Percentiles rank a stretch among this genome's conserved stretches.
phyloP scores from a whole-genome alignment of 2,888 invertebrate species.

The Nephrocerus scutellatus region DNA sequence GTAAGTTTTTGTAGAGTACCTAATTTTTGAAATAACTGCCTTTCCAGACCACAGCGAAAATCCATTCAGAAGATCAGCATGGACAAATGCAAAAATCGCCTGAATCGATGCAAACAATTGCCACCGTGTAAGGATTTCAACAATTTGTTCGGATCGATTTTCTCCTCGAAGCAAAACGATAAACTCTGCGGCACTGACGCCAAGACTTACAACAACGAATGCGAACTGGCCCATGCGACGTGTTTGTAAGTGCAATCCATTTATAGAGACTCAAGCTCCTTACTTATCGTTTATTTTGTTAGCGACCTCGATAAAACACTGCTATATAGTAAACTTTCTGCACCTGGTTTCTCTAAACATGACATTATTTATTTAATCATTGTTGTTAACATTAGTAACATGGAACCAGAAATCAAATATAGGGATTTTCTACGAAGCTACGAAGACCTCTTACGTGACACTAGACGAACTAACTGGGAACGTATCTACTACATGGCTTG shows the following conservation, averaged over 20 bases:
- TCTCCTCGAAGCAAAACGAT: constrained; percentile 57
- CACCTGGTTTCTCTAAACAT: no score
- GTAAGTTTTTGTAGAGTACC: neutral
- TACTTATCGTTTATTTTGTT: no score
- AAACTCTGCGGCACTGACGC: constrained; percentile 89
- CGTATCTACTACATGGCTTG: no score
- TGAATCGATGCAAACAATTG: constrained; percentile 68
- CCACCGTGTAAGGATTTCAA: constrained; percentile 56
- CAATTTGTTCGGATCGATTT: constrained; percentile 46
- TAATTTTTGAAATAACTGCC: neutral
- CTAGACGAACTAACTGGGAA: no score
- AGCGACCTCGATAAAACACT: no score
- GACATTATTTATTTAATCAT: no score
- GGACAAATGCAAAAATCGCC: constrained; percentile 69
- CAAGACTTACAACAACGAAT: constrained; percentile 74
- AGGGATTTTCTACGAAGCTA: no score
- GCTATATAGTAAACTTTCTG: no score
- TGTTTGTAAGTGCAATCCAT: constrained; percentile 67
- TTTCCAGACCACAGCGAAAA: constrained; percentile 40
- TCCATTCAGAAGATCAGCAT: constrained; percentile 50
- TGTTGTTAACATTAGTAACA: no score
- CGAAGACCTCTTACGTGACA: no score
- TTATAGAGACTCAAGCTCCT: no score
- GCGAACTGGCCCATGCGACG: constrained; percentile 73
- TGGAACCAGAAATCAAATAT: no score